A percentile compares a stretch with the other conserved stretches of the same genome.
These are phyloP conservation scores for Halcyon malimbica DNA, from an alignment of 2,113 vertebrate species.

Conservation along the genomic window DNA sequence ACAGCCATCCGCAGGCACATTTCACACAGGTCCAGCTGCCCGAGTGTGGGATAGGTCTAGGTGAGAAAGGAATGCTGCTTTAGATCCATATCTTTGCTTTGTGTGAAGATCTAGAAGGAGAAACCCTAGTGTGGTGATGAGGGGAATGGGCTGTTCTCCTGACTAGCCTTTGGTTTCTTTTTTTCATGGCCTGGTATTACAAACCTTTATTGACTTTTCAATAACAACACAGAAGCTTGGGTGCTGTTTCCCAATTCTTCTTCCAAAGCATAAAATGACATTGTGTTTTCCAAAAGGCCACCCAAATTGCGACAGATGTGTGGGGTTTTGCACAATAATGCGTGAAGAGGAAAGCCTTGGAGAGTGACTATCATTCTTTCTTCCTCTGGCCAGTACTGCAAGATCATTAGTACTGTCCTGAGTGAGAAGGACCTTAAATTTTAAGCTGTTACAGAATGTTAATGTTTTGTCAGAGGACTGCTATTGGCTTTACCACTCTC, in stretches of 20 bases:
- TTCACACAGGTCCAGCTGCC: background rate
- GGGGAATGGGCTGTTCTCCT: background rate
- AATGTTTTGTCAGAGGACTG: no score
- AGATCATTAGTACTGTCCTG: no score
- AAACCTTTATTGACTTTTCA: background rate
- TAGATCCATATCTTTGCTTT: background rate
- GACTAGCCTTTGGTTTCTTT: background rate
- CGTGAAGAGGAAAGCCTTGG: no score
- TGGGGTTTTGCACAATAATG: no score
- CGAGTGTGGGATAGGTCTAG: background rate
- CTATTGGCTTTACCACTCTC: no score
- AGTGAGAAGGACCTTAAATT: no score
- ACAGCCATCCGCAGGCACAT: rapidly evolving
- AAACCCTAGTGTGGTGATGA: background rate
- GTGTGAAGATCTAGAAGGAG: background rate
- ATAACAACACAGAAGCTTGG: background rate
- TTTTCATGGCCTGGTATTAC: background rate
- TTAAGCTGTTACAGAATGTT: no score
- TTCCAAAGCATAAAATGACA: background rate
- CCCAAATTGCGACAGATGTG: background rate
- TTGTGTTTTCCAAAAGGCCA: background rate
- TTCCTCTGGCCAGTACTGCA: no score
- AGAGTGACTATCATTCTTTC: no score
- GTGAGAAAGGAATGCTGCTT: background rate
- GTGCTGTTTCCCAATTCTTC: background rate